Base-by-base conservation (phyloP, 2,797 vertebrate genomes). In the Sebastolobus alascanus region DNA sequence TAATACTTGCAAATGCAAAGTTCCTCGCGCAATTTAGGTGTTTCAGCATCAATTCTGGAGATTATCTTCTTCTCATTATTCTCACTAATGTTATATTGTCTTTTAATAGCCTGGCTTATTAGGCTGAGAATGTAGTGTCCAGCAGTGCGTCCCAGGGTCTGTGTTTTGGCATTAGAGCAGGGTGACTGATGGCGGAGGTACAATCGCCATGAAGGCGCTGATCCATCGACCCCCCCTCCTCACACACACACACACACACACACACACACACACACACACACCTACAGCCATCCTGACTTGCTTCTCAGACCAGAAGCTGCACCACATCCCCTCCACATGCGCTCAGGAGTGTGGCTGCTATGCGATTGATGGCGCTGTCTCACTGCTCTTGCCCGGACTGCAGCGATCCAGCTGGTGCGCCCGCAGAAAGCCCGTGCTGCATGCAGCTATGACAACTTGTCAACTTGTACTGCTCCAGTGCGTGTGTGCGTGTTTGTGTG, bases 281-380 rank as follows among this genome's bases (percentile, higher is more conserved):
- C 78, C 43, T 54, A 56, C 60, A 80, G 60, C 9, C 66, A 69
- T n/a, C 63, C 74, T 31, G 67, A 60, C 82, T 64, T 64, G 68
- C 68, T n/a, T 54, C 69, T 60, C 63, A 73, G 25, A 70, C 75
- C 67, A 27, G 37, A 35, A 75, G 46, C 73, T 74, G 72, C 74
- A 72, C 79, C 65, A 4, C 79, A 20, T 52, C 67, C 71, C 33
- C 73, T 64, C 38, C 12, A 27, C 71, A 38, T 52, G 68, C 83
- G 29, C 74, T 16, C 79, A 16, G 84, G 65, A 91, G 79, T 89
- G 85, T 84, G 76, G 69, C 87, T 80, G 77, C 78, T 67, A 68
- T 90, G 90, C 95, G 92, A 94, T 90, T 93, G 95, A 95, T 96
- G 95, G 95, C 95, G 95, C 95, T 95, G 93, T 95, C 91, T 95